These are phyloP conservation scores for Athrips mouffetella DNA, from an alignment of 2,888 invertebrate genomes.

Conservation along the genomic window DNA sequence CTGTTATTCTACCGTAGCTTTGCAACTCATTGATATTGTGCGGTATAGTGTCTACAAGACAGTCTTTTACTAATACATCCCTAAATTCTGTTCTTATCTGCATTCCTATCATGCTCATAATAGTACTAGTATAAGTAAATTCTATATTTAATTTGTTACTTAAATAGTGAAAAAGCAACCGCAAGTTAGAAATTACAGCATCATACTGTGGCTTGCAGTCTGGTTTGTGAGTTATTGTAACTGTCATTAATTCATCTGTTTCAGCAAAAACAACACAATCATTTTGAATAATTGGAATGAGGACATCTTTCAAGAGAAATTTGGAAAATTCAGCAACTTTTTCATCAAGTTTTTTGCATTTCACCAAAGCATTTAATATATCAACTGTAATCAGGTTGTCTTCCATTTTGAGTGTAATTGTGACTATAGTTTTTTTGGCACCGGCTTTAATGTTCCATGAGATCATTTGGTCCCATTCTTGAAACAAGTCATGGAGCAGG, in stretches of 20 bases:
- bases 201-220: conserved; percentile 66
- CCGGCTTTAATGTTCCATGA: conserved; percentile 47
- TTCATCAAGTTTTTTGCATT: conserved; percentile 54
- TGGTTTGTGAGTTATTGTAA: conserved; percentile 59
- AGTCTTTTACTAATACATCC: conserved; percentile 83
- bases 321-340: conserved; percentile 78
- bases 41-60: conserved; percentile 87
- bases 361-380: conserved; percentile 58
- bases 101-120: conserved; percentile 77
- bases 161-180: conserved; percentile 77
- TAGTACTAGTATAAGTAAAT: conserved; percentile 55
- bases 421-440: conserved; percentile 46
- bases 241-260: conserved; percentile 47
- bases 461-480: conserved; percentile 72
- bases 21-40: conserved; percentile 84
- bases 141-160: conserved; percentile 73
- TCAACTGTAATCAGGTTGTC: conserved; percentile 43
- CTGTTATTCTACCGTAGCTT: conserved; percentile 80
- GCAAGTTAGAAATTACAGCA: conserved; percentile 77
- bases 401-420: conserved; percentile 54
- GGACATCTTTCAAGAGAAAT: conserved; percentile 76
- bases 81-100: conserved; percentile 79
- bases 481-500: conserved; percentile 63
- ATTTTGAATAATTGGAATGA: conserved; percentile 77
- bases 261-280: conserved; percentile 62